Conservation (phyloP, 2,888 invertebrate genomes). For the Junonia oenone region DNA sequence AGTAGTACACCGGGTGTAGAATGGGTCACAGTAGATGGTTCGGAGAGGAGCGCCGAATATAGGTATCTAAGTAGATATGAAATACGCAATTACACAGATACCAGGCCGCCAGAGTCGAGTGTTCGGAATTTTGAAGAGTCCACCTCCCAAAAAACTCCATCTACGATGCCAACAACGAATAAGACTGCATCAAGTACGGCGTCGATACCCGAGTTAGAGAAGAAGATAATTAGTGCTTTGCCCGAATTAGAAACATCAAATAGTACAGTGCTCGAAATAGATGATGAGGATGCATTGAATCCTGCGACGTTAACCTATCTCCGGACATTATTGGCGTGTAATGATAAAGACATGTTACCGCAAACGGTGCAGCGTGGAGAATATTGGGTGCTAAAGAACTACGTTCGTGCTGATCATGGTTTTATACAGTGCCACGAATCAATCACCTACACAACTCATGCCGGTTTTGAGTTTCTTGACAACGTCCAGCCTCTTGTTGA, state of each 20-base stretch:
- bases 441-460: constrained; percentile 95
- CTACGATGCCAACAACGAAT: constrained; percentile 60
- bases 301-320: constrained; percentile 57
- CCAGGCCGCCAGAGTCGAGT: constrained; percentile 42
- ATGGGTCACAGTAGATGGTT: constrained; percentile 60
- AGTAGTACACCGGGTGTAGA: constrained; percentile 49
- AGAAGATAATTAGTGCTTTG: constrained; percentile 52
- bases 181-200: constrained; percentile 68
- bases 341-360: constrained; percentile 80
- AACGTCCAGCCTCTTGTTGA: constrained; percentile 91
- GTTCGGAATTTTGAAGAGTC: constrained; percentile 51
- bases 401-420: constrained; percentile 85
- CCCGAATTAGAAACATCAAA: constrained; percentile 55
- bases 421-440: constrained; percentile 87
- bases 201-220: constrained; percentile 50
- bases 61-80: constrained; percentile 49
- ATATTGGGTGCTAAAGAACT: constrained; percentile 94
- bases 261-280: constrained; percentile 53
- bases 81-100: constrained; percentile 51
- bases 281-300: constrained; percentile 60
- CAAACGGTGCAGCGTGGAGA: constrained; percentile 86
- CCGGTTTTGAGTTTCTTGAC: constrained; percentile 94
- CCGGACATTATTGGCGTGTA: constrained; percentile 79
- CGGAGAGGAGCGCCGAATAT: constrained; percentile 51
- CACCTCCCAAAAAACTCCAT: constrained; percentile 65